These are phyloP conservation scores for Koerneria pararmatus DNA, from an alignment of 2,888 invertebrate genomes.

Conservation along the genomic window DNA sequence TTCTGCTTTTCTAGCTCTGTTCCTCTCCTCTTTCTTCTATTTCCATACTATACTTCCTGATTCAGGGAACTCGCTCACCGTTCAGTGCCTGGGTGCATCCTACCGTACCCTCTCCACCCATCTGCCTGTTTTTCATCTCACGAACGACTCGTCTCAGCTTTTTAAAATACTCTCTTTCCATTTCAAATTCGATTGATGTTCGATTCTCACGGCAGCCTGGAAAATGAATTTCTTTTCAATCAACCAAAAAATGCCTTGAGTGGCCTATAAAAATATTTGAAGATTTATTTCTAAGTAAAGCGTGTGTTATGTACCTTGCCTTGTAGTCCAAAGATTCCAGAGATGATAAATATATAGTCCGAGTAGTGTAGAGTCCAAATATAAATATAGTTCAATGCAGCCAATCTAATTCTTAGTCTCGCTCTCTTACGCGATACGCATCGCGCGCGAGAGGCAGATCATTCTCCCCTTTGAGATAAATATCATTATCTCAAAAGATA, in stretches of 20 bases:
- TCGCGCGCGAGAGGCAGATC: no score
- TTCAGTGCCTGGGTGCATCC: slow-evolving; percentile 1
- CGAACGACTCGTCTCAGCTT: slow-evolving; percentile 27
- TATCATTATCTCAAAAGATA: no score
- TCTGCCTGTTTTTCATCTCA: slow-evolving; percentile 24
- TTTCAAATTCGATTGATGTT: slow-evolving; percentile 5
- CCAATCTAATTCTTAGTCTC: no score
- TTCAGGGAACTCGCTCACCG: not conserved
- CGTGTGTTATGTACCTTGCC: no score
- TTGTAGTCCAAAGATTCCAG: no score
- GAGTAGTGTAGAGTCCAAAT: no score
- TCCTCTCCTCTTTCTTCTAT: slow-evolving; percentile 7
- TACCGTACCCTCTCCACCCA: slow-evolving; percentile 3
- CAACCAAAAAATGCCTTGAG: not conserved
- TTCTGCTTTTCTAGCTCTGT: not conserved
- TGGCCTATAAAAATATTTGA: no score
- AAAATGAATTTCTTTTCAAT: not conserved
- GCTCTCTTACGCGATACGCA: no score
- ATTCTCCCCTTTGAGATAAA: no score
- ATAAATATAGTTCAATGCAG: no score
- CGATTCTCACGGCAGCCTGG: slow-evolving; percentile 18
- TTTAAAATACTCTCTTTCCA: slow-evolving; percentile 31
- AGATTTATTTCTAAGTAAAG: no score
- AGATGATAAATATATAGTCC: no score
- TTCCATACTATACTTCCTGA: slow-evolving; percentile 17